A percentile compares a stretch with the other conserved stretches of the same genome.
phyloP scores from a whole-genome alignment of 23 tunicate species.

The Oikopleura dioica region DNA sequence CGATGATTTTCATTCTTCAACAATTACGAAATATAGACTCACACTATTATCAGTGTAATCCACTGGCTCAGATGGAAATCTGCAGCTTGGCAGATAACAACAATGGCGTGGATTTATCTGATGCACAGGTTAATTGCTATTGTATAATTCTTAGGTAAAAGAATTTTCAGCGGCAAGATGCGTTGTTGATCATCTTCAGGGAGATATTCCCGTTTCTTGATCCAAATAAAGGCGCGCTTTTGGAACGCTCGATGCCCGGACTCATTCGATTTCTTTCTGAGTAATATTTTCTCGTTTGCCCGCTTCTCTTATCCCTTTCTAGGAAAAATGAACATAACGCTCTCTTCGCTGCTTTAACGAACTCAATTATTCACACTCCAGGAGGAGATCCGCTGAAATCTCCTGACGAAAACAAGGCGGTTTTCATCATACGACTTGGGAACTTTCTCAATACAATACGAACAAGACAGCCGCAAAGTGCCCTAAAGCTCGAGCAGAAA shows the following conservation, averaged over 20 bases:
- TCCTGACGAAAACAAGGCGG: neutral
- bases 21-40: neutral
- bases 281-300: neutral
- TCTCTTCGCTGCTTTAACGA: neutral
- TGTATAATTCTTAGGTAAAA: no score
- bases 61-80: neutral
- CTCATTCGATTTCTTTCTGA: neutral
- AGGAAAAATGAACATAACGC: neutral
- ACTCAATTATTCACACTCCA: constrained; percentile 1
- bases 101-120: neutral
- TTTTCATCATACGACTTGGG: neutral
- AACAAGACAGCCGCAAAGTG: neutral
- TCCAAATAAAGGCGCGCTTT: neutral
- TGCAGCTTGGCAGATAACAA: no score
- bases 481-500: neutral
- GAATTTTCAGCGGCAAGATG: neutral
- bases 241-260: neutral
- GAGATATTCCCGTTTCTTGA: neutral
- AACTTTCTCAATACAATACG: neutral
- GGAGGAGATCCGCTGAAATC: neutral
- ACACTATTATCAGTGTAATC: neutral
- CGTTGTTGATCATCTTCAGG: neutral
- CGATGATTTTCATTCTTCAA: constrained; percentile 6
- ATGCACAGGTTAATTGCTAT: no score
- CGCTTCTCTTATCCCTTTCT: neutral